These are phyloP conservation scores for Rafetus swinhoei DNA, from an alignment of 2,113 vertebrate species.

Conservation along the genomic window DNA sequence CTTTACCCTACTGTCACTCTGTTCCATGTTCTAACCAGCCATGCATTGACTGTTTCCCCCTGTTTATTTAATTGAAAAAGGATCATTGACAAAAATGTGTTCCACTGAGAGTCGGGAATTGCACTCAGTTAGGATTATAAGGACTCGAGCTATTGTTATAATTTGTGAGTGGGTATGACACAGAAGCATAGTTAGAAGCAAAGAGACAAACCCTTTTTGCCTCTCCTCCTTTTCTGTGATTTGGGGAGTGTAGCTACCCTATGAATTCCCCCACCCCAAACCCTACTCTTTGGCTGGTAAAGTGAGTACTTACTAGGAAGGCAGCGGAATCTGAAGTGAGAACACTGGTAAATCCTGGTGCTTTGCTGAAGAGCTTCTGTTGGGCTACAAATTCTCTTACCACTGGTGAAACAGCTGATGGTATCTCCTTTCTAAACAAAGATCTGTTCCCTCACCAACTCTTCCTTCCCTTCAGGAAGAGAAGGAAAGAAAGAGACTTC, in stretches of 20 bases:
- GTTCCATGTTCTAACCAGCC: conserved; percentile 56
- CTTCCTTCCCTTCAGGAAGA: neutral
- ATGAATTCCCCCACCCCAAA: neutral
- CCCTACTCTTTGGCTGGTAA: neutral
- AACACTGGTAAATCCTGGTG: neutral
- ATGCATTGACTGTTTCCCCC: neutral
- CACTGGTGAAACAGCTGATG: neutral
- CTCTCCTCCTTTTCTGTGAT: neutral
- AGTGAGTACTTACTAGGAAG: neutral
- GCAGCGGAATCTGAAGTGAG: neutral
- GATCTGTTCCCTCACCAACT: neutral
- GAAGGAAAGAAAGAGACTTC: neutral
- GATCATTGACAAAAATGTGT: conserved; percentile 56
- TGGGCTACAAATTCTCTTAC: neutral
- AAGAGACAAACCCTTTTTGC: neutral
- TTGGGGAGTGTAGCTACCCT: neutral
- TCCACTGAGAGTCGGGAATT: conserved; percentile 4
- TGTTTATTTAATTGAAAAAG: conserved; percentile 53
- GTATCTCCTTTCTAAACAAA: neutral
- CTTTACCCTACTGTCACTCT: conserved; percentile 69
- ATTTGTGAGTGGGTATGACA: neutral
- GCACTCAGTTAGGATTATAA: neutral
- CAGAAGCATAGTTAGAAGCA: neutral
- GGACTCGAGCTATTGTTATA: neutral
- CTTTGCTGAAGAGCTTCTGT: neutral